Evolutionary conservation across 2,888 invertebrate species (phyloP).

Genomic region (Amblyteles armatorius): DNA sequence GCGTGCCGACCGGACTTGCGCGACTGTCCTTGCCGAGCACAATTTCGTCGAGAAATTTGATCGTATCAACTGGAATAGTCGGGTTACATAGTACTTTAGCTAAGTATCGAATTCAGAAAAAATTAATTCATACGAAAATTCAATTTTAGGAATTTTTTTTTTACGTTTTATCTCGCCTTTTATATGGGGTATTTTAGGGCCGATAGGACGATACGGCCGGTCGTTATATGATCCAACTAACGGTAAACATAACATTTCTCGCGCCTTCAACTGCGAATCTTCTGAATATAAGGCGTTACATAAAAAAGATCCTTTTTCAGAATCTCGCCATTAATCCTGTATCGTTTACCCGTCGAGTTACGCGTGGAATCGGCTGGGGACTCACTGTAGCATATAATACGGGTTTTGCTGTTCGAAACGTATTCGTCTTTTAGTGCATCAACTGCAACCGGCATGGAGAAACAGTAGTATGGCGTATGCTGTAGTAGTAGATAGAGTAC

Average conservation of each 20-base stretch:
- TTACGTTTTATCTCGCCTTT: no score
- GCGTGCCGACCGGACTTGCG: background rate
- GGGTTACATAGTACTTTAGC: no score
- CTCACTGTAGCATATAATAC: slow-evolving; percentile 9
- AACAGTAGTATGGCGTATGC: slow-evolving; percentile 25
- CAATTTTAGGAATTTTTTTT: no score
- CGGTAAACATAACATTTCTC: background rate
- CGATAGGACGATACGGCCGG: no score
- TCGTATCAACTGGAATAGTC: no score
- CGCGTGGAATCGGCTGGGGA: background rate
- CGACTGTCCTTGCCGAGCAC: background rate
- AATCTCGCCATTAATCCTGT: slow-evolving; percentile 4
- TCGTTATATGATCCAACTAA: background rate
- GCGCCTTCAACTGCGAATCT: background rate
- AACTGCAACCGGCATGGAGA: slow-evolving; percentile 22
- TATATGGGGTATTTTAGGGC: background rate
- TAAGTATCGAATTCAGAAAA: no score
- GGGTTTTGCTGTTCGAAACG: slow-evolving; percentile 28
- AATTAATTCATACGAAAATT: background rate
- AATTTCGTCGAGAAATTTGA: background rate
- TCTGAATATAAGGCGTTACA: background rate
- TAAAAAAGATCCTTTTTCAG: background rate
- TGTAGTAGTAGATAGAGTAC: slow-evolving; percentile 33
- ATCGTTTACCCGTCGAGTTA: slow-evolving; percentile 6
- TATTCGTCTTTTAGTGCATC: slow-evolving; percentile 41